phyloP scores from a whole-genome alignment of 2,888 invertebrate species.

The Balanococcus diminutus region DNA sequence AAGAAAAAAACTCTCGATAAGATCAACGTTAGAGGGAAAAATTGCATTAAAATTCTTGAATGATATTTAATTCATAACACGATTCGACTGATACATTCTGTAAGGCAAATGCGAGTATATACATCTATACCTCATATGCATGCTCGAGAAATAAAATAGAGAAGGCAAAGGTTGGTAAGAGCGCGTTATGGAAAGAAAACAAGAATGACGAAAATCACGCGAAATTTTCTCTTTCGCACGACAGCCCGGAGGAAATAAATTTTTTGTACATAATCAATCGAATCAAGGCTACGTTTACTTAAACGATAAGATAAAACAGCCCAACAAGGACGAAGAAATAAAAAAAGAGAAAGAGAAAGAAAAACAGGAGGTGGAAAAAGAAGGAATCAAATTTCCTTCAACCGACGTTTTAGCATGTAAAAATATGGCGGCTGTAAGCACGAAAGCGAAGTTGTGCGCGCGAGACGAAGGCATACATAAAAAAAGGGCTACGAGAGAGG shows the following conservation, averaged over 20 bases:
- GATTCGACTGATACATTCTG: neutral
- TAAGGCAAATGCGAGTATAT: neutral
- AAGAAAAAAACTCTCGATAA: too few species aligned
- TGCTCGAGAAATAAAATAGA: neutral
- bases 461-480: neutral
- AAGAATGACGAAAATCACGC: slow-evolving; percentile 26
- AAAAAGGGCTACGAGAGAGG: neutral
- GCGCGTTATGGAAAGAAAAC: neutral
- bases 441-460: neutral
- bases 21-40: too few species aligned
- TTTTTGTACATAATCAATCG: neutral
- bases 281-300: slow-evolving; percentile 1
- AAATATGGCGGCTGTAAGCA: slow-evolving; percentile 31
- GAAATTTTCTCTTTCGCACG: neutral
- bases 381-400: slow-evolving; percentile 38
- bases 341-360: slow-evolving; percentile 1
- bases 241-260: neutral
- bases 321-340: neutral
- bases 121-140: neutral
- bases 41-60: slow-evolving; percentile 2
- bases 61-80: slow-evolving; percentile 11
- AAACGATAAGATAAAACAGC: neutral
- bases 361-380: neutral
- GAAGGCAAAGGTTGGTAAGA: neutral
- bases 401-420: slow-evolving; percentile 30